phyloP scores from a whole-genome alignment of 2,797 vertebrate genomes.

The Eidolon dupreanum region DNA sequence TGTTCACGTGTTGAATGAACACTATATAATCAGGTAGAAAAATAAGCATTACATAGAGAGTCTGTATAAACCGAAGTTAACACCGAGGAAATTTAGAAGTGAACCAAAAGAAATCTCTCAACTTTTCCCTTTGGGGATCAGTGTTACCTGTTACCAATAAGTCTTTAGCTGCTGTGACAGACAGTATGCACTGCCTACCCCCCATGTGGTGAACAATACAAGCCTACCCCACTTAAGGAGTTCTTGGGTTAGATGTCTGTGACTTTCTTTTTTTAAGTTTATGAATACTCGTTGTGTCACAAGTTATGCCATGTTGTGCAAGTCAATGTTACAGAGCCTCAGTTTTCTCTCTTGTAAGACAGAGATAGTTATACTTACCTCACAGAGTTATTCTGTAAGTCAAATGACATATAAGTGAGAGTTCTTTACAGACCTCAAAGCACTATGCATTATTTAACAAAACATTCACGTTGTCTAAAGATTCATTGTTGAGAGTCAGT shows the following conservation, averaged over 20 bases:
- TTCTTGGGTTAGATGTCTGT: background rate
- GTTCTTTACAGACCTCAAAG: constrained; percentile 35
- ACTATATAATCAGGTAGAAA: background rate
- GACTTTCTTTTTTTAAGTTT: background rate
- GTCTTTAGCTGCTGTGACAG: background rate
- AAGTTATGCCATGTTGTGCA: background rate
- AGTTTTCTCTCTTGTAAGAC: background rate
- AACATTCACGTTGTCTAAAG: background rate
- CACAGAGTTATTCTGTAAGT: background rate
- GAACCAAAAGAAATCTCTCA: background rate
- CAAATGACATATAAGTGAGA: constrained; percentile 37
- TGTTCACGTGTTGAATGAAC: background rate
- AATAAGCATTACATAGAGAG: background rate
- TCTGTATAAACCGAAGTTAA: background rate
- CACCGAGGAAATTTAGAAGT: background rate
- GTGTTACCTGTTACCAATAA: background rate
- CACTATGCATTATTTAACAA: constrained; percentile 14
- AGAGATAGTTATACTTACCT: background rate
- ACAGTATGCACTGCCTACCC: background rate
- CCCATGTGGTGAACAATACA: background rate
- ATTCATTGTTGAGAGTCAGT: background rate
- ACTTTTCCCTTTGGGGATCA: background rate
- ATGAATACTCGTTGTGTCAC: background rate
- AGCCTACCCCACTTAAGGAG: background rate
- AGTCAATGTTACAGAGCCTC: background rate